Evolutionary conservation across 1,140 invertebrate genomes (phyloP), one percentile per base, ranked within the genome.

Genomic region (Atta texana): DNA sequence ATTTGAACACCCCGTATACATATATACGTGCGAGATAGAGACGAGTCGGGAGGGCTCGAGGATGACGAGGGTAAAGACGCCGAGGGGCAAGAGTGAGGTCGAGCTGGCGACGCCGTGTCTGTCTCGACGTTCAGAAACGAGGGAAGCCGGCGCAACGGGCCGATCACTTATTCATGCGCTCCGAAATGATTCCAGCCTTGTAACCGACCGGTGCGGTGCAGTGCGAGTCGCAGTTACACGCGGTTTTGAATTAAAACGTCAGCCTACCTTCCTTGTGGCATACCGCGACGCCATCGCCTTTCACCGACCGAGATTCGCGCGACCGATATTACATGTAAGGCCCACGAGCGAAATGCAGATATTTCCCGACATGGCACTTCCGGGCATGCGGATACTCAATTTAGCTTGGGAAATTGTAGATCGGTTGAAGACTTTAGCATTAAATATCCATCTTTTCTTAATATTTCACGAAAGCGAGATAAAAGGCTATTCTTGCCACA

Each of bases 101-200:
- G 80, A 28, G 72, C 53, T 57, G 91, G 92, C 92, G 92, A 92
- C 92, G 87, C 68, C 28, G 88, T 91, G 91, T 92, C 92, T 93
- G 89, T 87, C 90, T 76, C 85, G 85, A 71, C 87, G 87, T 55
- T 85, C 57, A 77, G 75, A 74, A 85, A 86, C 85, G 85, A 88
- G 86, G 86, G 89, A 89, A 88, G 77, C 88, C 69, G 85, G 80
- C 78, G 80, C 82, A 89, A 53, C 81, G 88, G 71, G 76, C 72
- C 91, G 86, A 93, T 94, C 93, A 92, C 84, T 94, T 94, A 94
- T 94, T 94, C 92, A 94, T 94, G 87, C 87, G 84, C 85, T 88
- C 85, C 91, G 92, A 93, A 94, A 94, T 93, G 92, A 94, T 93
- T 93, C 88, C 89, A 90, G 80, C 90, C 91, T 90, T 88, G 87